These are phyloP conservation scores for Tautogolabrus adspersus DNA, from an alignment of 2,113 vertebrate genomes.

Conservation along the genomic window DNA sequence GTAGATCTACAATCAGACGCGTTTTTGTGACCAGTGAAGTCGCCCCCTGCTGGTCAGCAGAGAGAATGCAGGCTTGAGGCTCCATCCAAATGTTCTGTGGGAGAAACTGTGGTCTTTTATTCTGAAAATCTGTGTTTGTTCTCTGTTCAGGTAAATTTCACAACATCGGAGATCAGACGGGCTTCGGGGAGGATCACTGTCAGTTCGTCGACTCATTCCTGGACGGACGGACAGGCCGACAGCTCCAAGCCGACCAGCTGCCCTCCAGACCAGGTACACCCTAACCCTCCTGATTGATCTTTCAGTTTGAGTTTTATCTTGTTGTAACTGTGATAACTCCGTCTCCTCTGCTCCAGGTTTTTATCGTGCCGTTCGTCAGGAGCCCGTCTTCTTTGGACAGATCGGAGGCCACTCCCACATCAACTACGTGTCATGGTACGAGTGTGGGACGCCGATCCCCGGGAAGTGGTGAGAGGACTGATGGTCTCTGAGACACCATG, in stretches of 20 bases:
- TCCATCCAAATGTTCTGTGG: too few relatives aligned
- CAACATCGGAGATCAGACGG: conserved; percentile 95
- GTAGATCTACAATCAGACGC: too few relatives aligned
- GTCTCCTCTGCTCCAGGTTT: conserved; percentile 82
- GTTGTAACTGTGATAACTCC: too few relatives aligned
- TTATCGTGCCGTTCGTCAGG: conserved; percentile 92
- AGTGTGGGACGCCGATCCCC: conserved; percentile 94
- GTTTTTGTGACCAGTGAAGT: too few relatives aligned
- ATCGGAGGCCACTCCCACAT: conserved; percentile 92
- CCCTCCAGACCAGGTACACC: conserved; percentile 86
- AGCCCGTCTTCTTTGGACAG: conserved; percentile 92
- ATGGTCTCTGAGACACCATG: background rate
- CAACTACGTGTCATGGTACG: conserved; percentile 95
- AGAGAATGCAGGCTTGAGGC: too few relatives aligned
- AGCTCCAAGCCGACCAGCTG: conserved; percentile 87
- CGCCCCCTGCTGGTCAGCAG: too few relatives aligned
- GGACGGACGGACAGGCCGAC: conserved; percentile 92
- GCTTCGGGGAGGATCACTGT: conserved; percentile 97
- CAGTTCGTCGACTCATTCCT: conserved; percentile 98
- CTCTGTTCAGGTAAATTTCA: conserved; percentile 90
- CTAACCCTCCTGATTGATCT: too few relatives aligned
- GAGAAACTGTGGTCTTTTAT: too few relatives aligned
- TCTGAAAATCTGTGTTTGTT: too few relatives aligned
- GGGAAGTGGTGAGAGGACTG: conserved; percentile 91
- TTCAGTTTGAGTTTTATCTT: too few relatives aligned